phyloP scores from a whole-genome alignment of 2,888 invertebrate species.

The Lycophotia porphyrea region DNA sequence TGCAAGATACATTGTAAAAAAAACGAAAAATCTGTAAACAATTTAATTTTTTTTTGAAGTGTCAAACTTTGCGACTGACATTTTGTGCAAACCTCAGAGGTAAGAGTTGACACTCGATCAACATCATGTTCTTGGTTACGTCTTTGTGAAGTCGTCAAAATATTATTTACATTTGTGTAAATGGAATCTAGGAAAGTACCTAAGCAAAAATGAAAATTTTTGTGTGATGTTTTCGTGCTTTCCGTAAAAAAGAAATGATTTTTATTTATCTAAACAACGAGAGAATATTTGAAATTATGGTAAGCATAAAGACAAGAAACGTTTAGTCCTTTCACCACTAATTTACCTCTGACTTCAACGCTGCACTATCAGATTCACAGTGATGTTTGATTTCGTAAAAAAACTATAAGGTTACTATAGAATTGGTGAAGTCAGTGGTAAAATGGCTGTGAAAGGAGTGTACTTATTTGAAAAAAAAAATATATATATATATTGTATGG shows the following conservation, averaged over 20 bases:
- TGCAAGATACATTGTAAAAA: slow-evolving; percentile 21
- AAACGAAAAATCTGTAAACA: not conserved
- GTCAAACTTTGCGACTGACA: not conserved
- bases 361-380: not conserved
- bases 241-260: slow-evolving; percentile 4
- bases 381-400: not conserved
- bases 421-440: not conserved
- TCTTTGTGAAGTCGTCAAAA: slow-evolving; percentile 40
- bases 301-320: slow-evolving; percentile 22
- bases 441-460: not conserved
- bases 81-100: not conserved
- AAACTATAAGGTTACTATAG: not conserved
- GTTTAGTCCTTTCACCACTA: not conserved
- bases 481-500: not conserved
- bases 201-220: slow-evolving; percentile 21
- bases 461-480: slow-evolving; percentile 1
- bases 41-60: not conserved
- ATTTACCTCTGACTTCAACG: not conserved
- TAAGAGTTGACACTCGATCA: not conserved
- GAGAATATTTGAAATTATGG: slow-evolving; percentile 29
- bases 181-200: slow-evolving; percentile 14
- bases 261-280: slow-evolving; percentile 13
- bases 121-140: slow-evolving; percentile 5
- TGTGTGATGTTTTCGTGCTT: slow-evolving; percentile 20
- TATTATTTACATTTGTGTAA: slow-evolving; percentile 26